phyloP scores from a whole-genome alignment of 1,140 invertebrate genomes.

The Drosophila nebulosa region DNA sequence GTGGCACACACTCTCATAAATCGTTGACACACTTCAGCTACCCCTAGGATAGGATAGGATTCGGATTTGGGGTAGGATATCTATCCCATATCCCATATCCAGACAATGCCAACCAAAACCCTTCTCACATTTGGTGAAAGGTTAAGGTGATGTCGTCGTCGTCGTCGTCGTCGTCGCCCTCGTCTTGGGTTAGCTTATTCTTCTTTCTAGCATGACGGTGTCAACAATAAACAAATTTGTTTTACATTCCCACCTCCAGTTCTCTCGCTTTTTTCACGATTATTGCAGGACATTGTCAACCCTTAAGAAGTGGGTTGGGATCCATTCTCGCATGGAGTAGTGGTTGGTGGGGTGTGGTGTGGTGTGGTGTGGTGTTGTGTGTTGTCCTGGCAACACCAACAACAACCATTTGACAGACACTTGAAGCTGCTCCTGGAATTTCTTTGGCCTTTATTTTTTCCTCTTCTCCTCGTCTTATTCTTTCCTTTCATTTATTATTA shows the following conservation, averaged over 20 bases:
- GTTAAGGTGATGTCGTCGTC: constrained; percentile 60
- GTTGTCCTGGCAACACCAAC: constrained; percentile 26
- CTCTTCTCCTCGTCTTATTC: neutral
- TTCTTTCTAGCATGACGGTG: constrained; percentile 47
- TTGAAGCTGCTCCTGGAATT: constrained; percentile 25
- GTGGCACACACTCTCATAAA: constrained; percentile 66
- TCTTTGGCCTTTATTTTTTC: constrained; percentile 9
- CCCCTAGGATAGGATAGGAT: neutral
- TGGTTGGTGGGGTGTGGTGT: neutral
- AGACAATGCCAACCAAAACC: constrained; percentile 36
- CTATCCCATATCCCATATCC: constrained; percentile 49
- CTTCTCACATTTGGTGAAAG: constrained; percentile 58
- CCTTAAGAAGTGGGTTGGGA: constrained; percentile 33
- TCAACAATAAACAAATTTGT: constrained; percentile 76
- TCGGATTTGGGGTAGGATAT: neutral
- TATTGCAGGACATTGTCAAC: constrained; percentile 43
- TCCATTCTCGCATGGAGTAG: no score
- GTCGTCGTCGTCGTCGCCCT: constrained; percentile 47
- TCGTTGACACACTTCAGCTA: constrained; percentile 35
- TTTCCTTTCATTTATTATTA: constrained; percentile 41
- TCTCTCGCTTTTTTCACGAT: constrained; percentile 18
- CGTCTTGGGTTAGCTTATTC: constrained; percentile 29
- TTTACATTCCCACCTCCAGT: constrained; percentile 50
- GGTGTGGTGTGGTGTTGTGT: neutral
- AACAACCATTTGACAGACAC: constrained; percentile 32